Evolutionary conservation across 2,888 invertebrate genomes (phyloP).

Genomic region (Bombylius discolor): DNA sequence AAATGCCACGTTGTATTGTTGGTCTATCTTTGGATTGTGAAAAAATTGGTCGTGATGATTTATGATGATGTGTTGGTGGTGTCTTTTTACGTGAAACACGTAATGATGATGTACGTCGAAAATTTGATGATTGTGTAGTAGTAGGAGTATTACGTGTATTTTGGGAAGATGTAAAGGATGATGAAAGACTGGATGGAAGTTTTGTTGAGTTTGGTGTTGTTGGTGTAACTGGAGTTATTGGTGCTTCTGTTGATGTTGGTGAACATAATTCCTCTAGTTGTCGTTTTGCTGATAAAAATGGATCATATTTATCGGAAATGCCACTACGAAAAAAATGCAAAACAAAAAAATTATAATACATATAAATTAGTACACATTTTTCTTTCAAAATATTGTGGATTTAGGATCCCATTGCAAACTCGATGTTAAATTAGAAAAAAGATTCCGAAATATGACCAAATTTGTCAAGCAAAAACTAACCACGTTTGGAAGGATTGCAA

Average conservation of each 20-base stretch:
- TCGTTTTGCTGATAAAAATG: slow-evolving; percentile 64
- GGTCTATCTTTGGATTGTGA: slow-evolving; percentile 21
- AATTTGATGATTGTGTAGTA: slow-evolving; percentile 23
- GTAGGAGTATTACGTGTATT: slow-evolving; percentile 12
- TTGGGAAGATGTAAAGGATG: slow-evolving; percentile 24
- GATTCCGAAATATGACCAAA: too few species aligned
- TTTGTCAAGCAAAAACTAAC: too few species aligned
- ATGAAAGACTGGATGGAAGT: slow-evolving; percentile 14
- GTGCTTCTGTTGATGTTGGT: slow-evolving; percentile 41
- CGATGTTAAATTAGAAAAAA: too few species aligned
- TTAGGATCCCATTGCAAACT: too few species aligned
- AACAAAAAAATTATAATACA: too few species aligned
- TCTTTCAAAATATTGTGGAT: too few species aligned
- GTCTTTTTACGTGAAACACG: slow-evolving; percentile 29
- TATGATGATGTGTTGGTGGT: slow-evolving; percentile 18
- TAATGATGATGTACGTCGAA: slow-evolving; percentile 33
- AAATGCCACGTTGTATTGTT: slow-evolving; percentile 35
- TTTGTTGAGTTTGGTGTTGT: slow-evolving; percentile 7
- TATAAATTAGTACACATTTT: too few species aligned
- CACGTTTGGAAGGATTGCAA: too few species aligned
- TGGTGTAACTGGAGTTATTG: slow-evolving; percentile 19
- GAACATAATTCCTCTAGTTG: slow-evolving; percentile 71
- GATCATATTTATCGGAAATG: slow-evolving; percentile 47
- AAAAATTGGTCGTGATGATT: slow-evolving; percentile 21
- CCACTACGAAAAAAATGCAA: slow-evolving; percentile 16